Conservation (phyloP, 2,113 vertebrate species). For the Bufo bufo region DNA sequence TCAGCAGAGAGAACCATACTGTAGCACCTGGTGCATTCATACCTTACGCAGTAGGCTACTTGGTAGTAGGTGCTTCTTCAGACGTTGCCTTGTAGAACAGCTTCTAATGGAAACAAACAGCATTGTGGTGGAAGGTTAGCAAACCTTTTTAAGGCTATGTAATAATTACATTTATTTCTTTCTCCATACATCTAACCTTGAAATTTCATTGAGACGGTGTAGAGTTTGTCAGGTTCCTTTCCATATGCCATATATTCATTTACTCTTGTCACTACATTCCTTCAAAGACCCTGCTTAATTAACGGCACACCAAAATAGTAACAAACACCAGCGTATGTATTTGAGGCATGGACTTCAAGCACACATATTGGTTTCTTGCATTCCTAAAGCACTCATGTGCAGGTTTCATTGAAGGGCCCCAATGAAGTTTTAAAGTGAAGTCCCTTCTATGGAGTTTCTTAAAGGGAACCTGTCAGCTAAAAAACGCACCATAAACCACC, state of each 20-base stretch:
- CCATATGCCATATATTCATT: background rate
- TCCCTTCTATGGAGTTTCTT: background rate
- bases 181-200: background rate
- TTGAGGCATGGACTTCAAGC: background rate
- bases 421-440: background rate
- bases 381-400: background rate
- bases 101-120: no score
- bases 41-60: background rate
- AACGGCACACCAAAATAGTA: background rate
- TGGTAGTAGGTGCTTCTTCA: no score
- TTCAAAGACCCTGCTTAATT: background rate
- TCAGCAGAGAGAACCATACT: no score
- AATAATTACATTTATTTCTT: background rate
- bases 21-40: no score
- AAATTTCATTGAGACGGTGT: background rate
- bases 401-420: background rate
- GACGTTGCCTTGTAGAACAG: no score
- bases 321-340: background rate
- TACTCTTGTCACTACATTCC: background rate
- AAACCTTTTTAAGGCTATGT: no score
- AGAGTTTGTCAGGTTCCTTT: background rate
- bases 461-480: background rate
- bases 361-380: background rate
- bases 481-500: no score
- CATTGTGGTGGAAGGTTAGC: no score